These are phyloP conservation scores for Drosophila austrosaltans DNA, from an alignment of 2,888 invertebrate species.

Conservation along the genomic window DNA sequence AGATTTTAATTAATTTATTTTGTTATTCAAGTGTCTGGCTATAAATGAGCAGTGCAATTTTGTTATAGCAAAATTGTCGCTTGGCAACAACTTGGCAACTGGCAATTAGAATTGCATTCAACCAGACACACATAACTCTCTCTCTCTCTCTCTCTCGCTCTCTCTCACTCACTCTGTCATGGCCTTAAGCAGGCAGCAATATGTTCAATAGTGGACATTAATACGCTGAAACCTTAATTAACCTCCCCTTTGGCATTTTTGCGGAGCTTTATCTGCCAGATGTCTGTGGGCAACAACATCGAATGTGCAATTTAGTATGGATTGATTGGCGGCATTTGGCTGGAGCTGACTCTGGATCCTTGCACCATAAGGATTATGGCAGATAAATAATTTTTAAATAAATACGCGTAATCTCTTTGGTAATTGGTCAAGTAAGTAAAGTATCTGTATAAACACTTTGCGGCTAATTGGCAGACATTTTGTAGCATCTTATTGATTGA, in stretches of 20 bases:
- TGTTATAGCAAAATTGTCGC: neutral
- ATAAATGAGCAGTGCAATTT: neutral
- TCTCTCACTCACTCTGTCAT: too few species aligned
- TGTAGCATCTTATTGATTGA: neutral
- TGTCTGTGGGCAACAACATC: neutral
- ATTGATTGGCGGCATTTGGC: neutral
- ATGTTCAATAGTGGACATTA: neutral
- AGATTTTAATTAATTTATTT: too few species aligned
- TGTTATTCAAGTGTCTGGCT: too few species aligned
- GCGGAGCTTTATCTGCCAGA: neutral
- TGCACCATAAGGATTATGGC: too few species aligned
- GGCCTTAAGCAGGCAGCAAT: neutral
- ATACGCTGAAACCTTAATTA: constrained; percentile 6
- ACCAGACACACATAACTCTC: neutral
- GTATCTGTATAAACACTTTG: neutral
- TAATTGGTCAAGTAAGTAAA: too few species aligned
- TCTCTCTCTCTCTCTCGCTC: too few species aligned
- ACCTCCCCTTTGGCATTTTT: constrained; percentile 2
- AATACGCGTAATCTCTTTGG: too few species aligned
- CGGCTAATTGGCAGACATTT: neutral
- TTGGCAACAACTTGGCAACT: constrained; percentile 1
- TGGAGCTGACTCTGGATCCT: too few species aligned
- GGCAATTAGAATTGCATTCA: constrained; percentile 1
- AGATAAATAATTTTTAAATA: too few species aligned
- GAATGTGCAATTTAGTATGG: neutral